Conservation (phyloP, 2,797 vertebrate genomes). For the Chaetophractus vellerosus region DNA sequence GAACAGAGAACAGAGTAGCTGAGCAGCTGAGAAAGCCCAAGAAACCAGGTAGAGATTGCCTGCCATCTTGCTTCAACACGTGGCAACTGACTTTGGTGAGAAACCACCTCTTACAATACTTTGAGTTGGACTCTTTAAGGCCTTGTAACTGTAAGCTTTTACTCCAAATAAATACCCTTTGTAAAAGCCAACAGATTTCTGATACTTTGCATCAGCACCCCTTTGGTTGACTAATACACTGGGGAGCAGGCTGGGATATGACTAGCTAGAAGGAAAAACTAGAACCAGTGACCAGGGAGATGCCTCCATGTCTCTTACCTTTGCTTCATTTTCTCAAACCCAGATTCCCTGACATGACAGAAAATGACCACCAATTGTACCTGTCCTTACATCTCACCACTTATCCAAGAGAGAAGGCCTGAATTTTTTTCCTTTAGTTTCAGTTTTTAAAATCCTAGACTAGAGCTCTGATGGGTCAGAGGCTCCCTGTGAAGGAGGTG, state of each 20-base stretch:
- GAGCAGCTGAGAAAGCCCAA: too few relatives aligned
- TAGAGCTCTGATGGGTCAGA: background rate
- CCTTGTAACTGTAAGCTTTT: too few relatives aligned
- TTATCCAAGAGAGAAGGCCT: background rate
- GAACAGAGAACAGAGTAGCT: too few relatives aligned
- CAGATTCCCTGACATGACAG: background rate
- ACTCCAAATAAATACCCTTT: too few relatives aligned
- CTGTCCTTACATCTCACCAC: background rate
- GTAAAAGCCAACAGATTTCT: too few relatives aligned
- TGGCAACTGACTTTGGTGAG: too few relatives aligned
- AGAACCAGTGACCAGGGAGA: background rate
- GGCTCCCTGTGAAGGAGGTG: background rate
- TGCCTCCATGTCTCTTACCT: background rate
- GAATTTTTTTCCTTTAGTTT: background rate
- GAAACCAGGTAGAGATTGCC: too few relatives aligned
- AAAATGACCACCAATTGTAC: background rate
- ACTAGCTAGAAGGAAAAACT: background rate
- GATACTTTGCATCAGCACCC: too few relatives aligned
- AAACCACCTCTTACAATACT: too few relatives aligned
- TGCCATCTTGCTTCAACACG: too few relatives aligned
- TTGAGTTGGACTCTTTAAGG: too few relatives aligned
- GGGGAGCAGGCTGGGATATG: background rate
- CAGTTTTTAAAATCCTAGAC: constrained; percentile 30
- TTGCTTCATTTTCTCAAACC: constrained; percentile 32
- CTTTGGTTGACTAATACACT: too few relatives aligned